These are phyloP conservation scores for Mesoclemmys tuberculata DNA, from an alignment of 2,113 vertebrate species.

Conservation along the genomic window DNA sequence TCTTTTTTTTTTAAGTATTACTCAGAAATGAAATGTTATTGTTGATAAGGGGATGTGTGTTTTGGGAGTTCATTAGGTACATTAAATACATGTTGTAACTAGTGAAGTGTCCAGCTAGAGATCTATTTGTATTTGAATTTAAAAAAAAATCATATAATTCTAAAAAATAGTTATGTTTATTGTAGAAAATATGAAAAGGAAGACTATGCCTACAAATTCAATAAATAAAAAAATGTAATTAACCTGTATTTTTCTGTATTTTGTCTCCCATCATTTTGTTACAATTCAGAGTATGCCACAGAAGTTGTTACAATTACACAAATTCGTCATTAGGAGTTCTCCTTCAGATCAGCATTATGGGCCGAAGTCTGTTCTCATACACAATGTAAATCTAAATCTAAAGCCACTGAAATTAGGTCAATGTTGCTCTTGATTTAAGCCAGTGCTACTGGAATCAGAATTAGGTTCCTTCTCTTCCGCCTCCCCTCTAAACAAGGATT, in stretches of 20 bases:
- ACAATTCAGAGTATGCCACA: not conserved
- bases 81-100: not conserved
- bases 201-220: not conserved
- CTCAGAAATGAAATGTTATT: not conserved
- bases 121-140: not conserved
- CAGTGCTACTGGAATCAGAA: not conserved
- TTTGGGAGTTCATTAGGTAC: not conserved
- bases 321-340: no score
- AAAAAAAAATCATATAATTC: not conserved
- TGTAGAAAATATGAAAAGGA: not conserved
- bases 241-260: no score
- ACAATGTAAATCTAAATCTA: not conserved
- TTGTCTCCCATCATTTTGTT: no score
- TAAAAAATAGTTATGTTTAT: not conserved
- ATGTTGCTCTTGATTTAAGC: not conserved
- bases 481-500: fast-evolving
- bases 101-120: not conserved
- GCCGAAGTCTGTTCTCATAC: not conserved
- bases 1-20: no score
- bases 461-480: not conserved
- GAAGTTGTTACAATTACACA: no score
- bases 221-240: not conserved
- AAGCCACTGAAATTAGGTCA: not conserved
- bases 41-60: not conserved
- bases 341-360: no score